These are phyloP conservation scores for Brachyptera putata DNA, from an alignment of 2,888 invertebrate genomes.

Conservation along the genomic window DNA sequence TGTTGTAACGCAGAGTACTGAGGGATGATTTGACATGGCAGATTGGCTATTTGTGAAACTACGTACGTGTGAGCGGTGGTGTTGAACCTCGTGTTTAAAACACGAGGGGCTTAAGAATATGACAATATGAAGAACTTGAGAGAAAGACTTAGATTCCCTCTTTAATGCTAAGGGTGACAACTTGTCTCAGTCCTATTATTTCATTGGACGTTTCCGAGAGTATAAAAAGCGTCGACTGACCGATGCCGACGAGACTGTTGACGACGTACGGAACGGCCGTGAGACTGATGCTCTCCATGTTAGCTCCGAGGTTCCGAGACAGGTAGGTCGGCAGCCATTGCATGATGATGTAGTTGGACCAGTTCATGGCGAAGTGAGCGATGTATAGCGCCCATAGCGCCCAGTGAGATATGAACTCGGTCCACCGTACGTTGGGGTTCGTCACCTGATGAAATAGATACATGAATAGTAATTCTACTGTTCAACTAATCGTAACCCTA, in stretches of 20 bases:
- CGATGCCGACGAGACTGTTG: constrained; percentile 65
- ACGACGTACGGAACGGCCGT: constrained; percentile 70
- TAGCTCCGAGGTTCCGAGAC: constrained; percentile 58
- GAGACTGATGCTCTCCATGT: constrained; percentile 63
- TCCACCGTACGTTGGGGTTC: constrained; percentile 57
- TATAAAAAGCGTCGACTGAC: constrained; percentile 47
- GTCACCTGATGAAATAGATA: constrained; percentile 49
- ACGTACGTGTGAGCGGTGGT: too few relatives aligned
- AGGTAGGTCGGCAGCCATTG: constrained; percentile 74
- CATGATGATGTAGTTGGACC: constrained; percentile 76
- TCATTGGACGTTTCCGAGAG: too few relatives aligned
- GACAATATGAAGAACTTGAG: too few relatives aligned
- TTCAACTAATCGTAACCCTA: too few relatives aligned
- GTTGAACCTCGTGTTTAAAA: too few relatives aligned
- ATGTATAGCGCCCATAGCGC: constrained; percentile 69
- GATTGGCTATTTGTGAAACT: too few relatives aligned
- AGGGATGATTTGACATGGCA: too few relatives aligned
- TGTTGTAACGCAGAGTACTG: too few relatives aligned
- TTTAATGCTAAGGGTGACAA: too few relatives aligned
- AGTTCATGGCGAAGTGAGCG: constrained; percentile 76
- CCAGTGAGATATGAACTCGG: constrained; percentile 62
- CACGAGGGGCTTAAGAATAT: too few relatives aligned
- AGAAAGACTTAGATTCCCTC: too few relatives aligned
- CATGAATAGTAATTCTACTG: constrained; percentile 24
- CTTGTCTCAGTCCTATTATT: too few relatives aligned